These are phyloP conservation scores for Teinopalpus imperialis DNA, from an alignment of 2,888 invertebrate species.

Conservation along the genomic window DNA sequence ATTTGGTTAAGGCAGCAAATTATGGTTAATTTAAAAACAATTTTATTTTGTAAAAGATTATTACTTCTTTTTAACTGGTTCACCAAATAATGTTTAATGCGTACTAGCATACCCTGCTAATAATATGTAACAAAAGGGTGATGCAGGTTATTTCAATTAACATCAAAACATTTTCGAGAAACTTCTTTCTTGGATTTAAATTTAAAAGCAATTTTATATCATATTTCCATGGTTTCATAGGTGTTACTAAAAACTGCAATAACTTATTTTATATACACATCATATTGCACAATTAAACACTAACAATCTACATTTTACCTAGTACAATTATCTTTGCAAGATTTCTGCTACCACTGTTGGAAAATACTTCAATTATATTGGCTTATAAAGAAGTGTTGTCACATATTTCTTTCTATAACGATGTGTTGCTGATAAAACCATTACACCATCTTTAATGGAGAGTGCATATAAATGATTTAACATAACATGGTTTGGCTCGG, in stretches of 20 bases:
- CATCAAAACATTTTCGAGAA: too few relatives aligned
- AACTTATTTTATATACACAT: too few relatives aligned
- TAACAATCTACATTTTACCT: constrained; percentile 4
- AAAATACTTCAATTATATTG: constrained; percentile 85
- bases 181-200: too few relatives aligned
- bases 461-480: constrained; percentile 99
- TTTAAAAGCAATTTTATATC: too few relatives aligned
- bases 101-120: too few relatives aligned
- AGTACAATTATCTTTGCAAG: neutral
- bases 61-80: too few relatives aligned
- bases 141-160: too few relatives aligned
- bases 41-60: neutral
- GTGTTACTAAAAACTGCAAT: too few relatives aligned
- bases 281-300: neutral
- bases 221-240: too few relatives aligned
- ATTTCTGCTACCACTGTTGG: constrained; percentile 4
- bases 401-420: constrained; percentile 99
- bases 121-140: too few relatives aligned
- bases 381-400: constrained; percentile 98
- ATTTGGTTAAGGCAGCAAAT: too few relatives aligned
- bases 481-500: constrained; percentile 99
- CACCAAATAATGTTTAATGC: too few relatives aligned
- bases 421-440: constrained; percentile 99
- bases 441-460: constrained; percentile 99
- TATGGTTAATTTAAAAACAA: neutral